Base-by-base conservation (phyloP, 1,140 invertebrate genomes). In the Cherax destructor region DNA sequence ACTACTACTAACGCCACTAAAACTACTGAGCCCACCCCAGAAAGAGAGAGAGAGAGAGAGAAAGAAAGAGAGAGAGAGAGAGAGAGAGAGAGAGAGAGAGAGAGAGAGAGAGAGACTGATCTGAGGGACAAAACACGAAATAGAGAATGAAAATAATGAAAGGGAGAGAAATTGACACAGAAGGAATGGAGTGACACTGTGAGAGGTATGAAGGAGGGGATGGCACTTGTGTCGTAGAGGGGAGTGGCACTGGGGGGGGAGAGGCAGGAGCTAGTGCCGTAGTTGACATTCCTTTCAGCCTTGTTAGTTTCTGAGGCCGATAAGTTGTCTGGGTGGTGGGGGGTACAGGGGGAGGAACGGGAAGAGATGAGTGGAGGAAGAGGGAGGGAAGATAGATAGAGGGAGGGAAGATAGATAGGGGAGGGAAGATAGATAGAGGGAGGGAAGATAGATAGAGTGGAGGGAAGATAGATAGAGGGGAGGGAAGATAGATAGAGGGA, bases 221-320 rank as follows among this genome's bases (percentile, higher is more conserved):
- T n/a, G 74, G 5, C 21, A 6, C 59, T 41, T 30, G 7, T 11
- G 47, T 11, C 13, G n/a, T 11, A 10, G 83, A 21, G 50, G 47
- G 50, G 24, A 9, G 30, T 41, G 30, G 30, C 30, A 41, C 30
- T 41, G 69, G 50, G 65, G 16, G 41, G 30, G 24, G 78, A 30
- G 77, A 59, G 59, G 24, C 56, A 65, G 41, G 47, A 50, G 86
- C 59, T 56, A 78, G 78, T 74, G 79, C 65, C 79, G 18, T 78
- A 0, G 86, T 88, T 78, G 86, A 78, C 86, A 88, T 88, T 88
- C 86, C 61, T 88, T 88, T 88, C 86, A 81, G 78, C 79, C 86
- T 88, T 88, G 86, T 83, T 88, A 88, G 86, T 78, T 69, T 21
- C 86, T 50, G 65, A 83, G 69, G 49, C 41, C 79, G 86, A 88